phyloP scores from a whole-genome alignment of 2,888 invertebrate species.

The Thereva nobilitata region DNA sequence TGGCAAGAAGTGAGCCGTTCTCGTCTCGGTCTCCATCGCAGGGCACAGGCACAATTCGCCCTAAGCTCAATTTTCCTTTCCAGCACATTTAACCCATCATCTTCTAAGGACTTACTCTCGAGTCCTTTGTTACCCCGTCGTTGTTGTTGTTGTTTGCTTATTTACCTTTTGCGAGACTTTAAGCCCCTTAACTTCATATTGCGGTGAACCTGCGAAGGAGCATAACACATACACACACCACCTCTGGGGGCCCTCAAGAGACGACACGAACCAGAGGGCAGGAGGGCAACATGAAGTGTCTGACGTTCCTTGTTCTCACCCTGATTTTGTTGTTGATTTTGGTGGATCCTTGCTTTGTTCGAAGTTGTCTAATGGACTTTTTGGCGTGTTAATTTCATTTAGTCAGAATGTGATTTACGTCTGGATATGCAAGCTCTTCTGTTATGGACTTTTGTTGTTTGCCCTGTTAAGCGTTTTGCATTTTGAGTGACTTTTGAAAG shows the following conservation, averaged over 20 bases:
- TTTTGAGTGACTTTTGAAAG: too few relatives aligned
- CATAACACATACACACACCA: background rate
- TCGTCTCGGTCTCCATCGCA: too few relatives aligned
- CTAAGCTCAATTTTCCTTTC: conserved; percentile 32
- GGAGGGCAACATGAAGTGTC: conserved; percentile 14
- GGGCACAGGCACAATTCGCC: conserved; percentile 16
- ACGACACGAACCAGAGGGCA: background rate
- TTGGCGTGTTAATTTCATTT: conserved; percentile 35
- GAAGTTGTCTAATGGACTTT: conserved; percentile 25
- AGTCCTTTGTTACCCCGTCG: conserved; percentile 19
- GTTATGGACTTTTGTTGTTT: too few relatives aligned
- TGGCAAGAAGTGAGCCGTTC: conserved; percentile 8
- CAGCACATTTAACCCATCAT: conserved; percentile 35
- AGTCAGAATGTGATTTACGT: conserved; percentile 27
- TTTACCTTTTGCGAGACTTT: conserved; percentile 30
- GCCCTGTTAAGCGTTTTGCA: too few relatives aligned
- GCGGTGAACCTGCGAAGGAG: conserved; percentile 9
- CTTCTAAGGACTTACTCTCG: conserved; percentile 34
- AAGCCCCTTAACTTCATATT: conserved; percentile 29
- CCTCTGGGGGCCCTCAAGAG: too few relatives aligned
- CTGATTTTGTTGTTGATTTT: conserved; percentile 28
- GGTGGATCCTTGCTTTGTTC: conserved; percentile 10
- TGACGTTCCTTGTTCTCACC: conserved; percentile 19
- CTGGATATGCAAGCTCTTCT: conserved; percentile 1
- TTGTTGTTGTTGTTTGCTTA: conserved; percentile 23